A percentile compares a stretch with the other conserved stretches of the same genome.
Evolutionary conservation across 2,113 vertebrate species (phyloP).

Genomic region (Panthera uncia): DNA sequence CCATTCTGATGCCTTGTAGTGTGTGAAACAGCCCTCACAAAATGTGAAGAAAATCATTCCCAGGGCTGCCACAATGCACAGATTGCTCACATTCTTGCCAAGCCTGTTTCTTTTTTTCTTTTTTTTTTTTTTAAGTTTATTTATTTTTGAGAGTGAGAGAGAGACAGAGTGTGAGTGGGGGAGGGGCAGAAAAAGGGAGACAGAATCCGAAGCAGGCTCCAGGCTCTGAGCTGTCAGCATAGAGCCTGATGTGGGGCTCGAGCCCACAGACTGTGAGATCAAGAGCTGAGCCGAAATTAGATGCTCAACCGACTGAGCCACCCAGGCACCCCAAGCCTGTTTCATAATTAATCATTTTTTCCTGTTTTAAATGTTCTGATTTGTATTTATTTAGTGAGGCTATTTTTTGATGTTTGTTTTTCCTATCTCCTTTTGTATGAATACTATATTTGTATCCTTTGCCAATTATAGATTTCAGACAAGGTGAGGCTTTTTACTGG

Average conservation of each 20-base stretch:
- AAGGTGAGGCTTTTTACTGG: background rate
- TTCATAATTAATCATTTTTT: background rate
- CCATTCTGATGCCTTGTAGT: background rate
- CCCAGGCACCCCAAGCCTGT: no score
- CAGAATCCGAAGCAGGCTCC: no score
- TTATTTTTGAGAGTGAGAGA: no score
- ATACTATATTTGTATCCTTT: background rate
- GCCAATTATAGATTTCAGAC: background rate
- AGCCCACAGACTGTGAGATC: no score
- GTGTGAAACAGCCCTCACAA: background rate
- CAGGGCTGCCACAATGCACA: background rate
- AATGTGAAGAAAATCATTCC: no score
- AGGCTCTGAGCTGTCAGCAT: no score
- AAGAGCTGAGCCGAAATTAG: no score
- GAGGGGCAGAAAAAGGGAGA: no score
- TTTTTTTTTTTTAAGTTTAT: no score
- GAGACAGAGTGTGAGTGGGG: no score
- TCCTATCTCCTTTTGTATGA: background rate
- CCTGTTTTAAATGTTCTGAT: background rate
- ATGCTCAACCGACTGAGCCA: no score
- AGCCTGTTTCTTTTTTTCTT: background rate
- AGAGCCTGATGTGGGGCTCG: no score
- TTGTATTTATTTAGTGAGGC: background rate
- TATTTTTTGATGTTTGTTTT: background rate
- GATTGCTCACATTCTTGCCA: background rate